Base-by-base conservation (phyloP, 1,140 invertebrate genomes). In the Ceratitis capitata region DNA sequence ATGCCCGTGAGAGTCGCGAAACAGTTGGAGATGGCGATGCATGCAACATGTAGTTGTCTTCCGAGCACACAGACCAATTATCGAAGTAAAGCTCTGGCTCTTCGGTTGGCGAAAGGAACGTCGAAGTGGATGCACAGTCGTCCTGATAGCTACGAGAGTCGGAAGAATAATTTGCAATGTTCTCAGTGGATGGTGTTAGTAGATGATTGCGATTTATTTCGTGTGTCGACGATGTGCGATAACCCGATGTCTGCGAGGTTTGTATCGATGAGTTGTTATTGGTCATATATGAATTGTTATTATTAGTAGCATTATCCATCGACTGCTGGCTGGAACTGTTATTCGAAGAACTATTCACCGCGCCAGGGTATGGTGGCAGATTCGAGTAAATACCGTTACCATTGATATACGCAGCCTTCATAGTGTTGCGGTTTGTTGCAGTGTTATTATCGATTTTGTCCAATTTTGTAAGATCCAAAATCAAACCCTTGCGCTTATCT, bases 11-110 rank as follows among this genome's bases (percentile, higher is more conserved):
- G 9, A 93, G 90, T 2, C 93, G 93, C 2, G 93, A 94, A 10
- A 93, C 89, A 86, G 85, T 87, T 89, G 93, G 85, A 83, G 91
- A 85, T 86, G 90, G 87, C n/a, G 90, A 90, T 86, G 91, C 88
- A 82, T 90, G 89, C 56, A 91, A 39, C 85, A 89, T 89, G 29
- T 89, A 91, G 49, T 92, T 90, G 58, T 92, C 92, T 88, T 94
- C 94, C 1, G 95, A 95, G 87, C 94, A 95, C 10, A 95, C 93
- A 0, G 95, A 95, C 93, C 94, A 95, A 9, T 95, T 95, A 87
- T 95, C 95, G 87, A 95, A 94, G 86, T 94, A 95, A 84, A 94
- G 89, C 29, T 92, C 91, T 0, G 92, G 92, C 84, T 95, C 95
- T 85, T 95, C 94, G 32, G 92, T 92, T 4, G 95, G 94, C 5